phyloP scores from a whole-genome alignment of 2,797 vertebrate genomes.

The Melopsittacus undulatus region DNA sequence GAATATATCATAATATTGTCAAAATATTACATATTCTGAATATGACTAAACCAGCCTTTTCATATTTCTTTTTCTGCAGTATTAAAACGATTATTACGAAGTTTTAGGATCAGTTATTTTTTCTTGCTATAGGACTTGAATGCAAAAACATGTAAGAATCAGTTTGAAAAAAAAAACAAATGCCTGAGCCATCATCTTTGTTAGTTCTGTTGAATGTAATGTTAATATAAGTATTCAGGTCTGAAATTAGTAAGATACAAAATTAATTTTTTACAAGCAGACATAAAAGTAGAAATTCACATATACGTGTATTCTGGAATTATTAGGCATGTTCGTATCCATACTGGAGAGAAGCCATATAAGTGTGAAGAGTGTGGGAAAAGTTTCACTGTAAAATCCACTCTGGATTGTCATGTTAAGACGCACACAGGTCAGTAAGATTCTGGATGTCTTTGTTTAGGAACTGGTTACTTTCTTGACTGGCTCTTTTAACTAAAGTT shows the following conservation, averaged over 20 bases:
- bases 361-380: conserved; percentile 97
- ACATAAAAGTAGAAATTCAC: not conserved
- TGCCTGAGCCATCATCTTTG: not conserved
- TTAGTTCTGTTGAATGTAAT: not conserved
- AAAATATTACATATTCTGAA: not conserved
- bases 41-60: not conserved
- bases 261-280: not conserved
- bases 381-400: conserved; percentile 98
- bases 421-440: conserved; percentile 90
- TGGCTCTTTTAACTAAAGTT: not conserved
- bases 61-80: not conserved
- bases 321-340: conserved; percentile 93
- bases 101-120: not conserved
- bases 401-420: conserved; percentile 95
- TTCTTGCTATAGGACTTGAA: not conserved
- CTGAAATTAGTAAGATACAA: not conserved
- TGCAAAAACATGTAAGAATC: not conserved
- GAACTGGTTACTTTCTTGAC: not conserved
- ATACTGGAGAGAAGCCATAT: conserved; percentile 96
- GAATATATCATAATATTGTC: not conserved
- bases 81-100: not conserved
- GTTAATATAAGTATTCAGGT: not conserved
- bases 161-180: not conserved
- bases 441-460: not conserved
- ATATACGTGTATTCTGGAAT: not conserved